phyloP scores from a whole-genome alignment of 2,888 invertebrate genomes.

The Eremobia ochroleuca region DNA sequence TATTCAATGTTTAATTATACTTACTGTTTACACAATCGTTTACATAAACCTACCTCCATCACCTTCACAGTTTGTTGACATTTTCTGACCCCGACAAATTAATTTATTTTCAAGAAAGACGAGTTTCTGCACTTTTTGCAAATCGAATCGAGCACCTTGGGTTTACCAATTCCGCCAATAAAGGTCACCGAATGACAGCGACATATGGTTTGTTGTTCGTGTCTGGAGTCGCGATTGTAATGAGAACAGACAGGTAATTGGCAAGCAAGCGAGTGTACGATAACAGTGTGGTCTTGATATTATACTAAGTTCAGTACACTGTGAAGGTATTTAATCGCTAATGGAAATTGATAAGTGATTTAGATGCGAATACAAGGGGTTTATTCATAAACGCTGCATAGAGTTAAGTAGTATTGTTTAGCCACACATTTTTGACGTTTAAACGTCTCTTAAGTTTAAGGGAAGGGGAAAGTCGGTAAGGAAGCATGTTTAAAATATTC shows the following conservation, averaged over 20 bases:
- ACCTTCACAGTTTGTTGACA: slow-evolving; percentile 84
- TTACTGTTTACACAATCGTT: slow-evolving; percentile 54
- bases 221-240: slow-evolving; percentile 21
- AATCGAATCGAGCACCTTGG: slow-evolving; percentile 80
- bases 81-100: slow-evolving; percentile 76
- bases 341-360: slow-evolving; percentile 46
- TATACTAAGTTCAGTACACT: slow-evolving; percentile 47
- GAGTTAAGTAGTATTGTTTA: neutral
- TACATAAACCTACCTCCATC: slow-evolving; percentile 64
- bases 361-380: slow-evolving; percentile 25
- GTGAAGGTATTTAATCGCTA: slow-evolving; percentile 42
- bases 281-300: slow-evolving; percentile 69
- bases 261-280: slow-evolving; percentile 79
- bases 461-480: slow-evolving; percentile 37
- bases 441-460: neutral
- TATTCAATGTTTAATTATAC: slow-evolving; percentile 50
- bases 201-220: slow-evolving; percentile 64
- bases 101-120: slow-evolving; percentile 76
- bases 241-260: slow-evolving; percentile 72
- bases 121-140: slow-evolving; percentile 81
- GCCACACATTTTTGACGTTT: neutral
- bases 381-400: neutral
- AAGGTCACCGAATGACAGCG: slow-evolving; percentile 79
- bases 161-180: slow-evolving; percentile 75
- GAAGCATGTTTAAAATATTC: slow-evolving; percentile 64